A percentile compares a stretch with the other conserved stretches of the same genome.
phyloP scores from a whole-genome alignment of 2,797 vertebrate genomes.

The Leuciscus waleckii region DNA sequence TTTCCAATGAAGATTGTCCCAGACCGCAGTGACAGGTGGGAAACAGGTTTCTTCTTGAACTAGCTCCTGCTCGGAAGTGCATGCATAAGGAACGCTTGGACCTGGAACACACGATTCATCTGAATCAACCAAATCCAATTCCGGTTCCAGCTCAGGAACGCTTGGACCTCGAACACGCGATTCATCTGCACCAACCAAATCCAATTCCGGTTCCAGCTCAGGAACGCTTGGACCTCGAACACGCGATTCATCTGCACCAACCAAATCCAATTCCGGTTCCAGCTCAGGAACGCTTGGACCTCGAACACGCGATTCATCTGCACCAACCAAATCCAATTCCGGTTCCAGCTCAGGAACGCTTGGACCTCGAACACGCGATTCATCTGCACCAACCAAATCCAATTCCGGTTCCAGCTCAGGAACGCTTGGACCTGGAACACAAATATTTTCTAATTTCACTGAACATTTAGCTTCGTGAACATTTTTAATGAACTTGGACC shows the following conservation, averaged over 20 bases:
- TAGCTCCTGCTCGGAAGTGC: not conserved
- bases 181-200: not conserved
- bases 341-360: not conserved
- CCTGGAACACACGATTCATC: not conserved
- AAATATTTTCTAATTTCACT: too few relatives aligned
- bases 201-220: not conserved
- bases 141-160: accelerated
- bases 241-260: not conserved
- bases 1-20: not conserved
- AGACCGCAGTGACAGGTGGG: not conserved
- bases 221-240: not conserved
- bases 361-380: not conserved
- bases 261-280: not conserved
- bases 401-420: not conserved
- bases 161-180: accelerated
- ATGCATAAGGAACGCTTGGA: not conserved
- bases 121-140: not conserved
- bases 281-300: not conserved
- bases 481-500: too few relatives aligned
- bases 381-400: not conserved
- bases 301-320: accelerated
- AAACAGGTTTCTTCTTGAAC: not conserved
- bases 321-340: not conserved
- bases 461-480: too few relatives aligned
- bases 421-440: too few relatives aligned